These are phyloP conservation scores for Gymnopithys bicolor DNA, from an alignment of 2,797 vertebrate species.

Conservation along the genomic window DNA sequence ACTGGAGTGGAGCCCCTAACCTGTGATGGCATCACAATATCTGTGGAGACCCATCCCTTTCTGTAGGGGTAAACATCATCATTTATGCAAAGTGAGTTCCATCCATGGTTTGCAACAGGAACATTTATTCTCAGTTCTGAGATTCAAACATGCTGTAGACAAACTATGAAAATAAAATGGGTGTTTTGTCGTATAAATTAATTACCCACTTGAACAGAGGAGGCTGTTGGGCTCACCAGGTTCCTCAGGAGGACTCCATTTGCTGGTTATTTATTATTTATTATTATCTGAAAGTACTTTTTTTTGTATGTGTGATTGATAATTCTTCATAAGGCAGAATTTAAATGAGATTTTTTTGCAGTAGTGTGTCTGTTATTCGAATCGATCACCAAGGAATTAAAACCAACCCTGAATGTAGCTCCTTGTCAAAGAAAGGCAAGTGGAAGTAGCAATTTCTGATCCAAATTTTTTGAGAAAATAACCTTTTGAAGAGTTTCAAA, in stretches of 20 bases:
- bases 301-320: background rate
- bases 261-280: constrained; percentile 1
- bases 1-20: background rate
- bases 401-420: background rate
- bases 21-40: background rate
- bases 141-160: background rate
- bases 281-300: background rate
- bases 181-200: background rate
- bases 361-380: background rate
- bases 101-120: background rate
- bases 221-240: background rate
- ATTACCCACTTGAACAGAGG: background rate
- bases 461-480: constrained; percentile 35
- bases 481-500: constrained; percentile 46
- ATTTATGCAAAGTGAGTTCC: background rate
- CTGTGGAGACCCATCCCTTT: background rate
- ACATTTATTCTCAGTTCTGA: background rate
- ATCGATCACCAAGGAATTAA: constrained; percentile 20
- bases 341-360: constrained; percentile 4
- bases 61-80: background rate
- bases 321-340: constrained; percentile 8
- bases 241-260: background rate
- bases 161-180: background rate
- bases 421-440: constrained; percentile 2
- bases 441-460: background rate